phyloP scores from a whole-genome alignment of 2,888 invertebrate species.

The Coronaproctus castanopsis region DNA sequence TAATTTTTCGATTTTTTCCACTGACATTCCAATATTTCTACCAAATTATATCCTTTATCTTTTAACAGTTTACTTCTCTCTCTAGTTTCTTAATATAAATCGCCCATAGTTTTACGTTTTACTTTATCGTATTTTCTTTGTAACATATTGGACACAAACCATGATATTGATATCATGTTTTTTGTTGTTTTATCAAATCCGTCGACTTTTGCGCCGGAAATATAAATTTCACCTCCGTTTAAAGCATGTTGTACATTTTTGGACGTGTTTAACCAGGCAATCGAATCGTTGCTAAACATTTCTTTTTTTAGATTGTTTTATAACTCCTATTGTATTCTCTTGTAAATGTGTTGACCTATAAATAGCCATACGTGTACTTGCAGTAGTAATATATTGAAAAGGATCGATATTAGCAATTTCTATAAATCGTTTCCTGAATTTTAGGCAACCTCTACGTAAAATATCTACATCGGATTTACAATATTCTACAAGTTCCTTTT shows the following conservation, averaged over 20 bases:
- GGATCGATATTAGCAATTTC: slow-evolving; percentile 13
- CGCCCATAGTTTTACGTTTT: slow-evolving; percentile 3
- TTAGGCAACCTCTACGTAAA: slow-evolving; percentile 10
- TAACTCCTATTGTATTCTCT: background rate
- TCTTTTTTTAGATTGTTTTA: slow-evolving; percentile 7
- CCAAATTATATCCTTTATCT: slow-evolving; percentile 8
- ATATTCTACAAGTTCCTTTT: background rate
- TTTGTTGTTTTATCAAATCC: slow-evolving; percentile 5
- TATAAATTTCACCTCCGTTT: slow-evolving; percentile 6
- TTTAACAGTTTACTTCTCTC: slow-evolving; percentile 10
- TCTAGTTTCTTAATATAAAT: slow-evolving; percentile 13
- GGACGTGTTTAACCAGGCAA: slow-evolving; percentile 15
- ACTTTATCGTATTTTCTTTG: background rate
- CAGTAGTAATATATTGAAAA: slow-evolving; percentile 17
- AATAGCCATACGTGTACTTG: slow-evolving; percentile 14
- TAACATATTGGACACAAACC: slow-evolving; percentile 6
- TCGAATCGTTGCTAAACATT: slow-evolving; percentile 13
- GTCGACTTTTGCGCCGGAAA: slow-evolving; percentile 6
- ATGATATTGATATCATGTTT: slow-evolving; percentile 5
- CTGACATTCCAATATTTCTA: slow-evolving; percentile 16
- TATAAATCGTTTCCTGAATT: slow-evolving; percentile 15
- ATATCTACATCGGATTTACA: background rate
- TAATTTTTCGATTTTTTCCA: slow-evolving; percentile 9
- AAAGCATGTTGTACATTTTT: slow-evolving; percentile 1
- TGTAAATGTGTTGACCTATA: slow-evolving; percentile 15